Base-by-base conservation (phyloP, 2,113 vertebrate genomes). In the Herpetotheres cachinnans region DNA sequence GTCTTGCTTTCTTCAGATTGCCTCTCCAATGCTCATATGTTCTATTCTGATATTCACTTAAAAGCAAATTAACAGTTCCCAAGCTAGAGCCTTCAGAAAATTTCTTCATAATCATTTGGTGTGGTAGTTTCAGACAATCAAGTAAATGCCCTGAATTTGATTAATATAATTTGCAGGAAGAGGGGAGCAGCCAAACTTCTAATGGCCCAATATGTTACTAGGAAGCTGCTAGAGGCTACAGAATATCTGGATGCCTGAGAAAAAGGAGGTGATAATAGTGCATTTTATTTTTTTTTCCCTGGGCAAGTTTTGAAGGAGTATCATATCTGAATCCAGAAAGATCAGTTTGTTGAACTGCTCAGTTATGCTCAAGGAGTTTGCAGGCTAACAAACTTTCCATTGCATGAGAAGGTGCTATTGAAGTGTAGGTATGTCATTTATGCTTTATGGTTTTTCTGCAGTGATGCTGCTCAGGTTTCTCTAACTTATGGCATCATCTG, bases 231-330 rank as follows among this genome's bases (percentile, higher is more conserved):
- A 44, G 16, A 66, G 7, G 32, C 9, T 54, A 46, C 9, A 54
- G n/a, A 71, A 67, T 44, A 72, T 58, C 27, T 70, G 25, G 3
- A 40, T 22, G 13, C 2, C 13, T 47, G 29, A 66, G 11, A 79
- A 84, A 90, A 65, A 0, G 0, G 9, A 59, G 8, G 4, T n/a
- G 16, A 22, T n/a, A 50, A n/a, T 12, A 15, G 11, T 21, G 6
- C 9, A 30, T 36, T 54, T 2, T 11, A 7, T 52, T 55, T 21
- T 32, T 38, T 42, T 11, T 8, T 2, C 5, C 25, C 4, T 6
- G 9, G 10, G 4, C 0, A 7, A 16, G 17, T 56, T 63, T 77
- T 69, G 29, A 90, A 77, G 12, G 54, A 66, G 34, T 38, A 58
- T 16, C 4, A 7, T 30, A 19, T 18, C 27, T 71, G 30, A 7